Evolutionary conservation across 2,797 vertebrate genomes (phyloP).

Genomic region (Enteromius radiatus): DNA sequence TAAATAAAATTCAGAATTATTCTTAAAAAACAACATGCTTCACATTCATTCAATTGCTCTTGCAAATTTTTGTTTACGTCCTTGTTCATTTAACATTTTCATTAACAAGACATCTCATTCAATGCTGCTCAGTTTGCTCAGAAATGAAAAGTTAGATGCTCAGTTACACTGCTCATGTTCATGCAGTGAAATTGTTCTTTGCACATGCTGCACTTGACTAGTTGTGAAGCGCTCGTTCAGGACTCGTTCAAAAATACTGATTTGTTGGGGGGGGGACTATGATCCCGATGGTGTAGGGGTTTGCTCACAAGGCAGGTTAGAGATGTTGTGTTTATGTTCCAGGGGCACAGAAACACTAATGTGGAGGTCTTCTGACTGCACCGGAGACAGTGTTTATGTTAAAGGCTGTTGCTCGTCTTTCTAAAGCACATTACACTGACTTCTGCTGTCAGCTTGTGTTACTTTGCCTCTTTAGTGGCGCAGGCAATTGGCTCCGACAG

Average conservation of each 20-base stretch:
- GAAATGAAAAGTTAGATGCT: too few species aligned
- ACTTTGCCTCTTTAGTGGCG: constrained; percentile 82
- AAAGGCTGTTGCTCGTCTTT: constrained; percentile 90
- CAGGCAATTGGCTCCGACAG: constrained; percentile 85
- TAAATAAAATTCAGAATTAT: too few species aligned
- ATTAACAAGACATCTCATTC: not conserved
- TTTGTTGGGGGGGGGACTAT: not conserved
- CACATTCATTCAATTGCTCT: too few species aligned
- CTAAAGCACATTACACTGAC: constrained; percentile 87
- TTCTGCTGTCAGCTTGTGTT: constrained; percentile 92
- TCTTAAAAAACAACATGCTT: not conserved
- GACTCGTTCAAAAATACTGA: not conserved
- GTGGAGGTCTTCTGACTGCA: constrained; percentile 43
- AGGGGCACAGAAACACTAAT: constrained; percentile 40
- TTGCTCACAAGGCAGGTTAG: not conserved
- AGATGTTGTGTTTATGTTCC: constrained; percentile 30
- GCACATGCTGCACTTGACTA: not conserved
- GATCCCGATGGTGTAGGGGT: not conserved
- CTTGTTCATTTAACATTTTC: not conserved
- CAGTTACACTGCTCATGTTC: too few species aligned
- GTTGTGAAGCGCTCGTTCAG: too few species aligned
- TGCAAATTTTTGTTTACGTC: not conserved
- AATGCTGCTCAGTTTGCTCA: too few species aligned
- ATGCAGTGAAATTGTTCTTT: not conserved
- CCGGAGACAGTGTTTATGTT: constrained; percentile 84